Conservation (phyloP, 2,888 invertebrate species). For the Ophraella communa region DNA sequence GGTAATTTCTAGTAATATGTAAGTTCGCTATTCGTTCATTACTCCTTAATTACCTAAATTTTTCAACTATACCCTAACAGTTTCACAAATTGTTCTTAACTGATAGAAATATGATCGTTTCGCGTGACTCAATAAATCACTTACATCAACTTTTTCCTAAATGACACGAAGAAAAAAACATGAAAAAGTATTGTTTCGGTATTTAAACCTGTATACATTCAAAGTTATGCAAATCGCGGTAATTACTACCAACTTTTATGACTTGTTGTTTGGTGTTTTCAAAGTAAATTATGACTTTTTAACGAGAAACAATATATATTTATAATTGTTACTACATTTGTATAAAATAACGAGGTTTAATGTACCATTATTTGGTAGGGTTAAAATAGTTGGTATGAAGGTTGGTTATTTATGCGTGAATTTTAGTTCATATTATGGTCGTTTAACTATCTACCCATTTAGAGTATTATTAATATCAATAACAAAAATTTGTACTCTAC, state of each 20-base stretch:
- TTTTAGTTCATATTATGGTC: no score
- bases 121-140: slow-evolving; percentile 26
- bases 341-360: background rate
- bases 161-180: slow-evolving; percentile 25
- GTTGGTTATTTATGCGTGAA: no score
- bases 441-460: no score
- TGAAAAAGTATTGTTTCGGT: slow-evolving; percentile 19
- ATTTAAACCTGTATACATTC: slow-evolving; percentile 7
- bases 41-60: background rate
- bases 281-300: background rate
- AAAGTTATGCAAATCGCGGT: slow-evolving; percentile 22
- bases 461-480: no score
- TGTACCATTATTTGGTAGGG: no score
- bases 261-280: slow-evolving; percentile 8
- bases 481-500: no score
- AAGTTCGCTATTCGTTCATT: background rate
- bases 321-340: background rate
- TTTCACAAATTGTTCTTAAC: slow-evolving; percentile 13
- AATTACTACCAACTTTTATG: slow-evolving; percentile 22
- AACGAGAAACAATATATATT: background rate
- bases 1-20: no score
- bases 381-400: no score
- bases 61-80: background rate
- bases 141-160: slow-evolving; percentile 20
- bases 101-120: slow-evolving; percentile 27